Conservation (phyloP, 2,888 invertebrate species). For the Candidula unifasciata region DNA sequence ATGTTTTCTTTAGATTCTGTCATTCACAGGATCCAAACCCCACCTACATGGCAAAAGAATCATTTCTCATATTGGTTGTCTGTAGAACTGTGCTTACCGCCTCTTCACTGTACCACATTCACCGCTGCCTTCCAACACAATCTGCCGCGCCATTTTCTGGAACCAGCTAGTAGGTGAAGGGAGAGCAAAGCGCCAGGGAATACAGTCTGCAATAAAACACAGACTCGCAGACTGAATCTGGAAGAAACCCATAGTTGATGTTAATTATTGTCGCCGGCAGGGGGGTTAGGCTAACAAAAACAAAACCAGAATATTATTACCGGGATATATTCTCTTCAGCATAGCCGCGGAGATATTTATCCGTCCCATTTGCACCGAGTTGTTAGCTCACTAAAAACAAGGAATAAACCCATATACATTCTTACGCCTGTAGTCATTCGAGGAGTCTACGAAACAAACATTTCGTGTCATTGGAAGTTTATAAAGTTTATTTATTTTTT, state of each 20-base stretch:
- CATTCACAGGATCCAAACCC: not conserved
- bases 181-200: not conserved
- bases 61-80: conserved; percentile 25
- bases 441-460: conserved; percentile 15
- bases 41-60: not conserved
- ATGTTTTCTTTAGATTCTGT: conserved; percentile 1
- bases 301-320: conserved; percentile 17
- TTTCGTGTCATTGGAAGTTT: not conserved
- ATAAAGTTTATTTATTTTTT: not conserved
- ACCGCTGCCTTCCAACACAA: not conserved
- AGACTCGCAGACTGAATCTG: not conserved
- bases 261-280: conserved; percentile 33
- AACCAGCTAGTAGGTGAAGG: not conserved
- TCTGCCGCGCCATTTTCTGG: conserved; percentile 7
- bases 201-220: conserved; percentile 4
- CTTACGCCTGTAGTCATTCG: not conserved
- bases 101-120: not conserved
- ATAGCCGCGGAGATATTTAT: not conserved
- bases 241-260: conserved; percentile 22
- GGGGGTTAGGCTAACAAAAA: conserved; percentile 25
- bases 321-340: not conserved
- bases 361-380: not conserved
- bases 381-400: not conserved
- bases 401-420: not conserved
- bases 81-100: not conserved